A percentile compares a stretch with the other conserved stretches of the same genome.
phyloP scores from a whole-genome alignment of 2,888 invertebrate genomes.

The Cataglyphis albicans region DNA sequence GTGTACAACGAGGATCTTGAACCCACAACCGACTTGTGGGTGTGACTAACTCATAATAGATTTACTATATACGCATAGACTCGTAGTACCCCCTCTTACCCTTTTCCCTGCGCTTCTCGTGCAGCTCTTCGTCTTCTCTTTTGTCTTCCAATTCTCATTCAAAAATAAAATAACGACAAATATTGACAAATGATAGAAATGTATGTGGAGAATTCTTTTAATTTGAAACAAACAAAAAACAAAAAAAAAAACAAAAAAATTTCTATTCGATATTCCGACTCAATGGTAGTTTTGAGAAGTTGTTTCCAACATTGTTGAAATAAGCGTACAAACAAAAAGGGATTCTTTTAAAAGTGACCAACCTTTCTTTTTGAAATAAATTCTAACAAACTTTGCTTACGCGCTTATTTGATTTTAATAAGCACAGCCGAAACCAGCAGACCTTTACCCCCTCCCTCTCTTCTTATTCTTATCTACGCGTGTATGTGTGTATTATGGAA shows the following conservation, averaged over 20 bases:
- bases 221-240: too few relatives aligned
- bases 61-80: conserved; percentile 84
- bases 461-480: background rate
- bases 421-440: background rate
- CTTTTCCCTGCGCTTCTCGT: conserved; percentile 14
- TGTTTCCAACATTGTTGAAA: background rate
- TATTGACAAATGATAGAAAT: background rate
- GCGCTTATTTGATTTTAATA: background rate
- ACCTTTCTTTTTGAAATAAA: background rate
- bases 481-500: background rate
- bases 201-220: background rate
- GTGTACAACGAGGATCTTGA: conserved; percentile 81
- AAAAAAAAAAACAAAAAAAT: background rate
- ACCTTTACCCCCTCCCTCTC: background rate
- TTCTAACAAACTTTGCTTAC: background rate
- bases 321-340: background rate
- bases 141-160: conserved; percentile 7
- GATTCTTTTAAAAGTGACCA: background rate
- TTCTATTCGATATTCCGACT: background rate
- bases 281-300: background rate
- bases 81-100: conserved; percentile 78
- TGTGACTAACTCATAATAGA: conserved; percentile 79
- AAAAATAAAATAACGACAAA: conserved; percentile 18
- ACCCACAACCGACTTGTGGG: conserved; percentile 36
- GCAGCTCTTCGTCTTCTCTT: background rate